Base-by-base conservation (phyloP, 2,113 vertebrate genomes). In the Tupaia chinensis region DNA sequence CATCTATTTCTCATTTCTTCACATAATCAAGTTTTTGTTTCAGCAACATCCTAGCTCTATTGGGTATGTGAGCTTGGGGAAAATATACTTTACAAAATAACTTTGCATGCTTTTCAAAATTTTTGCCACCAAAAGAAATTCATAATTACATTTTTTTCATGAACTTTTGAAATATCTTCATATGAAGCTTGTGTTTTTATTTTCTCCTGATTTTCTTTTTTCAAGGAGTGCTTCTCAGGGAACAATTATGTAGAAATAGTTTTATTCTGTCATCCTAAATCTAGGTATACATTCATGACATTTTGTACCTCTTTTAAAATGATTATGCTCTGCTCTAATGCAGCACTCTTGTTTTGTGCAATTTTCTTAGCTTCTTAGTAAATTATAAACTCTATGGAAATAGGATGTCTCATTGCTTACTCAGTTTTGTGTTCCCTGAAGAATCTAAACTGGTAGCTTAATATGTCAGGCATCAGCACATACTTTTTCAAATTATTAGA, bases 291-390 rank as follows among this genome's bases (percentile, higher is more conserved):
- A 10, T 22, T 80, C 29, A 80, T 80, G 22, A 56, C 29, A 25
- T 87, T 87, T 87, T 81, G 29, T 81, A 87, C n/a, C n/a, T 87
- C 56, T 80, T 54, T 87, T 20, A 63, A 85, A 63, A 61, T 86
- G 27, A 54, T 9, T 72, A 7, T 85, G n/a, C 44, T 58, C 11
- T 82, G 63, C 25, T 63, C 20, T 56, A 19, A 91, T 77, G 53
- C 53, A 77, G 23, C 15, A 53, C 85, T 78, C 3, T 77, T 80
- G 20, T 66, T 72, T 16, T 93, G 34, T n/a, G n/a, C 34, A 27
- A 12, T 32, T 65, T 16, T 92, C 44, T 66, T 32, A 93, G 78
- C 16, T 32, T 20, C 27, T 72, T 87, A 80, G 27, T 72, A 93
- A 22, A 93, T 22, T 23, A 27, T 72, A 87, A 87, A 16, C 10